Evolutionary conservation across 2,888 invertebrate species (phyloP), one percentile per base, ranked within the genome.

Genomic region (Isoperla grammatica): DNA sequence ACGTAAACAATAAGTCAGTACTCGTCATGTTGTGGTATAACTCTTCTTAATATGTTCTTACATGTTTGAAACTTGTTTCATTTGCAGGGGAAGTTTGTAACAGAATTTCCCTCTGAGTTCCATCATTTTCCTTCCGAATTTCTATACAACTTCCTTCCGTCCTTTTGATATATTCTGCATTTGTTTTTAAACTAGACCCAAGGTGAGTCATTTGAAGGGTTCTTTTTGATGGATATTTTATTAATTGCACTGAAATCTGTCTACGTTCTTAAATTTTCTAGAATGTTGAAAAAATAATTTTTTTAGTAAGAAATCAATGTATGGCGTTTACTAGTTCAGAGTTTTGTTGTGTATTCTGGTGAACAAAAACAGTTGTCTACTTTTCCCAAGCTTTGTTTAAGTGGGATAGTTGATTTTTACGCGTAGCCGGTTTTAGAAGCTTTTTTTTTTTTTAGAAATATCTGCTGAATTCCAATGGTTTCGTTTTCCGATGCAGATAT

Each of bases 51-150:
- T 39, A 19, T 53, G 17, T 37, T 53, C 8, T 23, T 50, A n/a
- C 37, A 37, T 53, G 53, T 53, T 53, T 53, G 53, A 53, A 53
- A 53, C 20, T 39, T 53, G 53, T 53, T 53, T 17, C 37, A 12
- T 50, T 53, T 53, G 53, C 53, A 53, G 53, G 53, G 53, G 53
- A 53, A 53, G 39, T 53, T 53, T 53, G 37, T 39, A 13, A 37
- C 37, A 39, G 53, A 53, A 53, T 53, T 53, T 53, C 53, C 53
- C 53, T 37, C 39, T 53, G 53, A 19, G 6, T 45, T 45, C 17
- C 29, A 6, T 17, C 45, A 45, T 45, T 45, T 45, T 45, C 45
- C 45, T 20, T 53, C 53, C 37, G 1, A 19, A 20, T 37, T 17
- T 37, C 37, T n/a, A n/a, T 39, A 6, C 8, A 53, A 17, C 39